A percentile compares a stretch with the other conserved stretches of the same genome.
phyloP scores from a whole-genome alignment of 2,113 vertebrate genomes.

The Cyanoramphus novaezelandiae region DNA sequence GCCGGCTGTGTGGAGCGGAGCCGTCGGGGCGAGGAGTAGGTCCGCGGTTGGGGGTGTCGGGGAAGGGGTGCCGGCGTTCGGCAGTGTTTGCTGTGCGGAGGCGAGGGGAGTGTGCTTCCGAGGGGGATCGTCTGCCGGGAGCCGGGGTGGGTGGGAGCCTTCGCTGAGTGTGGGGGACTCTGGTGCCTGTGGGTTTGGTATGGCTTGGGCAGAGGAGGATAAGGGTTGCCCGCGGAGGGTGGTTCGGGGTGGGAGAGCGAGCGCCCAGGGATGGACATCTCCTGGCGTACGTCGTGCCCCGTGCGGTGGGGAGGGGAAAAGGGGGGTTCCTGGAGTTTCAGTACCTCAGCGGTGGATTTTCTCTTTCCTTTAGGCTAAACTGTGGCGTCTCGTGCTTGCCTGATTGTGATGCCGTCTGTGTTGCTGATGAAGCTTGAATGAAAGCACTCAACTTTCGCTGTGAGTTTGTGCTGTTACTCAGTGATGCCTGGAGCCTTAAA shows the following conservation, averaged over 20 bases:
- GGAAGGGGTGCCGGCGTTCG: too few species aligned
- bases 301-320: background rate
- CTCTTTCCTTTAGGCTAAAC: accelerated
- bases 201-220: background rate
- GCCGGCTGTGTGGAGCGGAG: background rate
- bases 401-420: accelerated
- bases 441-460: accelerated
- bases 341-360: background rate
- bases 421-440: background rate
- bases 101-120: too few species aligned
- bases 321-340: accelerated
- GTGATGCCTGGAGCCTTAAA: background rate
- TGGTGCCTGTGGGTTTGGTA: background rate
- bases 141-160: background rate
- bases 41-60: too few species aligned
- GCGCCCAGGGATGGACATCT: accelerated
- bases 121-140: too few species aligned
- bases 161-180: too few species aligned
- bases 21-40: background rate
- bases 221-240: accelerated
- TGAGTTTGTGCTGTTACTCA: background rate
- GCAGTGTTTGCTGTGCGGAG: too few species aligned
- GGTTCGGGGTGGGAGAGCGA: background rate
- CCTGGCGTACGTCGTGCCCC: accelerated
- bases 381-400: background rate